Base-by-base conservation (phyloP, 2,888 invertebrate genomes). In the Acanthosepion esculentum region DNA sequence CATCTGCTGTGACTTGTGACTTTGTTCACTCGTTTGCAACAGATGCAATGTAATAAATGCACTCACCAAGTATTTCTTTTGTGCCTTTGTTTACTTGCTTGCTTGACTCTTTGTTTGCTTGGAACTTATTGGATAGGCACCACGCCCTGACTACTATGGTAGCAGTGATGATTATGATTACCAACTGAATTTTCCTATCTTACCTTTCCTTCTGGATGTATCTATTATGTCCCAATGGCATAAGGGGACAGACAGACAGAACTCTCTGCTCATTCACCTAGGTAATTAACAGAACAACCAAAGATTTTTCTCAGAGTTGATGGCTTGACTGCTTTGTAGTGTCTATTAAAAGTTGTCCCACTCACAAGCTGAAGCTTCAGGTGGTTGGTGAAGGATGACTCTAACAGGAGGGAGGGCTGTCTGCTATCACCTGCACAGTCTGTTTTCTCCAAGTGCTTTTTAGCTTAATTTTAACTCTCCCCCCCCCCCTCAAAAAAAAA, bases 11-110 rank as follows among this genome's bases (percentile, higher is more conserved):
- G 78, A 78, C 78, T 78, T 29, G 78, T 78, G 78, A 78, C 78
- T 78, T n/a, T 78, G 78, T 78, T 78, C 78, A 78, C 78, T 78
- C 78, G 18, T n/a, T 78, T 78, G 78, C 78, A 78, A 78, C 78
- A 78, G 78, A 78, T 78, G 78, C 78, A 78, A 18, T 33, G n/a
- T 78, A 3, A 78, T 78, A 78, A 78, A 78, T 78, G 78, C 78
- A 78, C 78, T 78, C 78, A 78, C n/a, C 78, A 78, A 78, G 78
- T 78, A 4, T n/a, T n/a, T n/a, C n/a, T 78, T 78, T n/a, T 78
- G n/a, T 78, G 12, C 12, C n/a, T 78, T 78, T 78, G n/a, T n/a
- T 78, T 78, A 33, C n/a, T 78, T 78, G n/a, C 33, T 78, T 78
- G 78, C 78, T n/a, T 78, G n/a, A 78, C n/a, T 78, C 33, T 78